A percentile compares a stretch with the other conserved stretches of the same genome.
phyloP scores from a whole-genome alignment of 2,113 vertebrate genomes.

The Bubalus kerabau region DNA sequence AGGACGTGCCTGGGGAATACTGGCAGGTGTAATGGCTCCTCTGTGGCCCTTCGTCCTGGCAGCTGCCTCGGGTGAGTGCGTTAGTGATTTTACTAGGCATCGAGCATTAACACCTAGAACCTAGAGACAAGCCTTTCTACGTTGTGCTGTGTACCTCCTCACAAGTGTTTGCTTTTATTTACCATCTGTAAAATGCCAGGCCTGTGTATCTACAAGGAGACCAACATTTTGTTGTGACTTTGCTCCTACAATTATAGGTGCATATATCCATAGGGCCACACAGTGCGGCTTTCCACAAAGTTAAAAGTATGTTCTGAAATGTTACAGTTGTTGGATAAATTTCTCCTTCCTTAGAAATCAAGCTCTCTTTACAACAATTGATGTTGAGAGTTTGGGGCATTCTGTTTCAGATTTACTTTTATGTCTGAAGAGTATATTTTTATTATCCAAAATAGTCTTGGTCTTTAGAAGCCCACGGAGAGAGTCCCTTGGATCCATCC shows the following conservation, averaged over 20 bases:
- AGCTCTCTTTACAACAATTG: background rate
- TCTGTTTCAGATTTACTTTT: conserved; percentile 35
- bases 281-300: background rate
- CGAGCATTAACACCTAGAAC: background rate
- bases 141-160: background rate
- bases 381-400: background rate
- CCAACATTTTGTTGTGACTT: background rate
- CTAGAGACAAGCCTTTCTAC: background rate
- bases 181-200: background rate
- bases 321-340: background rate
- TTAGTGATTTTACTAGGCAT: background rate
- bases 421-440: background rate
- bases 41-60: conserved; percentile 50
- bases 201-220: background rate
- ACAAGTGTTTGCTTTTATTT: background rate
- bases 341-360: conserved; percentile 11
- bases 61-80: conserved; percentile 58
- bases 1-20: background rate
- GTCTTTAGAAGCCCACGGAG: background rate
- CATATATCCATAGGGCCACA: too few species aligned
- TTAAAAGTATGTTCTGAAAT: background rate
- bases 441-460: background rate
- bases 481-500: background rate
- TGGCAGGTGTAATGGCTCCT: background rate
- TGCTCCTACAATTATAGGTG: background rate